Conservation (phyloP, 2,797 vertebrate genomes). For the Artibeus jamaicensis region DNA sequence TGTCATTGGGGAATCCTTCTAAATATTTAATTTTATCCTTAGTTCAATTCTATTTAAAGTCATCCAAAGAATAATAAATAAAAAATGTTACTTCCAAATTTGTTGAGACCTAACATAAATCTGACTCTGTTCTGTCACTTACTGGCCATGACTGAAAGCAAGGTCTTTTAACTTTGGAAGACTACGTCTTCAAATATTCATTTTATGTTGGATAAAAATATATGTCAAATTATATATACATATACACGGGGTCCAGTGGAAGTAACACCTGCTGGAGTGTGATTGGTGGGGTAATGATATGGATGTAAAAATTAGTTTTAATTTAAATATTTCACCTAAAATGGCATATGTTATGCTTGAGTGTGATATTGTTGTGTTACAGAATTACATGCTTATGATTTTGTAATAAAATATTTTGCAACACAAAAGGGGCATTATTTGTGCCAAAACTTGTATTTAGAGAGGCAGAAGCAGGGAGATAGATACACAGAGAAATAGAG, state of each 20-base stretch:
- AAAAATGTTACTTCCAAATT: neutral
- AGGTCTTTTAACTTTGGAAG: neutral
- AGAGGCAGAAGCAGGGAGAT: neutral
- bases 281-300: too few relatives aligned
- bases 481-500: neutral
- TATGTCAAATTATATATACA: neutral
- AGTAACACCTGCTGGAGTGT: too few relatives aligned
- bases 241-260: too few relatives aligned
- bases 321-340: too few relatives aligned
- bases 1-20: neutral
- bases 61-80: neutral
- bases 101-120: neutral
- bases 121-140: neutral
- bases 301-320: too few relatives aligned
- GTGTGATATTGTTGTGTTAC: too few relatives aligned
- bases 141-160: neutral
- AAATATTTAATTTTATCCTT: neutral
- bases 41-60: neutral
- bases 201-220: neutral
- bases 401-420: too few relatives aligned
- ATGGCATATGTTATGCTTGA: too few relatives aligned
- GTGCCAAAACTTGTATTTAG: too few relatives aligned
- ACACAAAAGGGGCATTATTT: neutral
- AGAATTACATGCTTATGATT: too few relatives aligned
- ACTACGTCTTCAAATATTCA: neutral